These are phyloP conservation scores for Taeniopygia guttata DNA, from an alignment of 2,797 vertebrate genomes.

Conservation along the genomic window DNA sequence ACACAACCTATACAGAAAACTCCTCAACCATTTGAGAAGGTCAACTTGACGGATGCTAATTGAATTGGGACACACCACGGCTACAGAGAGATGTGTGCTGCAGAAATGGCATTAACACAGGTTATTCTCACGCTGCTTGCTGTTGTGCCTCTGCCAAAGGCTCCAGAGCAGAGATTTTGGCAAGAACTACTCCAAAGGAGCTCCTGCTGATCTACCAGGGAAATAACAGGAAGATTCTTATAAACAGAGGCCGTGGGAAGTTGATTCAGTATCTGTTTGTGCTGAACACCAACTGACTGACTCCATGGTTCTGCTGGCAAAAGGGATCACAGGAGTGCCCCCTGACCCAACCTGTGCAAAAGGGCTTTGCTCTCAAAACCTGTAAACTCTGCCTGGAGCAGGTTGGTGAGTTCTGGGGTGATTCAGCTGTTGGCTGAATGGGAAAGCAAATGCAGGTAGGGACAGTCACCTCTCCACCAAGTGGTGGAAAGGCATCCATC, in stretches of 20 bases:
- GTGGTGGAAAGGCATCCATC: background rate
- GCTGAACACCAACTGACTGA: background rate
- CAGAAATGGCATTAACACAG: background rate
- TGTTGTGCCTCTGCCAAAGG: background rate
- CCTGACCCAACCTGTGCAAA: background rate
- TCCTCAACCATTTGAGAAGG: background rate
- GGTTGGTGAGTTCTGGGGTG: background rate
- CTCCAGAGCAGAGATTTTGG: background rate
- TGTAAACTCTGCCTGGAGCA: background rate
- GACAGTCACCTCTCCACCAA: background rate
- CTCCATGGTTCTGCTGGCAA: background rate
- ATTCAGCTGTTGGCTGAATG: background rate
- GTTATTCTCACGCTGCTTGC: background rate
- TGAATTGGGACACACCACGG: background rate
- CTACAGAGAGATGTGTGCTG: background rate
- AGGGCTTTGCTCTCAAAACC: background rate
- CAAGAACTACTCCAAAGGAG: background rate
- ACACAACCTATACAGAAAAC: background rate
- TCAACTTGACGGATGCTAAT: background rate
- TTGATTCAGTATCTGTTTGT: background rate
- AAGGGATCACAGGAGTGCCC: background rate
- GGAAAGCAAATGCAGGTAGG: background rate
- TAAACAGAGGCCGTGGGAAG: background rate
- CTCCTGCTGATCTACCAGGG: background rate
- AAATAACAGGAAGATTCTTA: background rate